Base-by-base conservation (phyloP, 2,113 vertebrate genomes). In the Sinocyclocheilus rhinocerous region DNA sequence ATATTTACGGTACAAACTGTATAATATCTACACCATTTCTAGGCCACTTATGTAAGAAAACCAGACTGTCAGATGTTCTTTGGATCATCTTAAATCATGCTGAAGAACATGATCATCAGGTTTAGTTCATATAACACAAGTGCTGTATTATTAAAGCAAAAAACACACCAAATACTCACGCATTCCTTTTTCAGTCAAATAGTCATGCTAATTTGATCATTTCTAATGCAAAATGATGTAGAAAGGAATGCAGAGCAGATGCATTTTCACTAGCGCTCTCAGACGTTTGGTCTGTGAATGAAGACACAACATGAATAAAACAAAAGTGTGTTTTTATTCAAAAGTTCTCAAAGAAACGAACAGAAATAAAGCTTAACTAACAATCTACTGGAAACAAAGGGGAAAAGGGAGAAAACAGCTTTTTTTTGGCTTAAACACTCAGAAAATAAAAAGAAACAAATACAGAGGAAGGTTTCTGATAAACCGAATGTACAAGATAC, bases 401-500 rank as follows among this genome's bases (percentile, higher is more conserved):
- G 24, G 33, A 96, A 96, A 59, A 59, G 33, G 33, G 33, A 42
- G n/a, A 52, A 76, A 75, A 13, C 50, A 50, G 20, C 20, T n/a
- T 52, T 52, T 96, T 93, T 96, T 96, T 93, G 96, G 97, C 95
- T 94, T 48, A 48, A 96, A 96, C 96, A 48, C 45, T 48, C 10
- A 48, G 45, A 48, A 96, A 86, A 75, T 45, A 76, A 82, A 33
- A 82, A 76, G 45, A 39, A 77, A 97, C 96, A 95, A 95, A 94
- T 93, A 97, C 95, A 97, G 95, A 97, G 45, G 95, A 94, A 90
- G 90, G 80, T 95, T 95, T 95, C 95, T 95, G 94, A 97, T 96
- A 95, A 97, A 97, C 96, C 95, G 96, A 96, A 98, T 96, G 96
- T 95, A 96, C 95, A 96, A 95, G 96, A 97, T 96, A 96, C 96